A percentile compares a stretch with the other conserved stretches of the same genome.
phyloP scores from a whole-genome alignment of 2,797 vertebrate species.

The Tinamus major region DNA sequence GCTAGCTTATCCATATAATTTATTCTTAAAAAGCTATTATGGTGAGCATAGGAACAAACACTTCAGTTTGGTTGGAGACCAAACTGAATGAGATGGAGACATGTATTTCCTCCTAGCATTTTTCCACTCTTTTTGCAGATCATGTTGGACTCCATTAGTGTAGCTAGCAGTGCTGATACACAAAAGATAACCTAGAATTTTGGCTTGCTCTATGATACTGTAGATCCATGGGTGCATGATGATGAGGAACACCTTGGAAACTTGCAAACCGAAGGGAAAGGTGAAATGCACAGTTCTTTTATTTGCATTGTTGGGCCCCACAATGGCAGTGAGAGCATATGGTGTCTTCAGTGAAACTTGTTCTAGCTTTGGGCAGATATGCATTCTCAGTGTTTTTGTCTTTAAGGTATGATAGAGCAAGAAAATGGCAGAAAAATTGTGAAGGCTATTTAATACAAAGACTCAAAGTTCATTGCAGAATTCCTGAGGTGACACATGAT shows the following conservation, averaged over 20 bases:
- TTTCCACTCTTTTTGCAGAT: neutral
- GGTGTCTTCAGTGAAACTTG: neutral
- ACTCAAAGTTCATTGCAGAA: neutral
- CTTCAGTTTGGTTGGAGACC: neutral
- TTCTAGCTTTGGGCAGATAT: neutral
- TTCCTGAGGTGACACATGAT: neutral
- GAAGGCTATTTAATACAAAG: neutral
- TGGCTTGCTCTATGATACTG: neutral
- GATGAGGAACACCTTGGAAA: neutral
- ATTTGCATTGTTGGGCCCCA: accelerated
- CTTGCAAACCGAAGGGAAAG: neutral
- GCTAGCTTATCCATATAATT: neutral
- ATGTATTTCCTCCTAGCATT: neutral
- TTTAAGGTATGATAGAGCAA: neutral
- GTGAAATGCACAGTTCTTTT: accelerated
- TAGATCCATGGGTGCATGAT: neutral
- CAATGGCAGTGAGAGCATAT: accelerated
- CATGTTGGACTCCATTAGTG: neutral
- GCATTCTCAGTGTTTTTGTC: neutral
- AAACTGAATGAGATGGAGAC: neutral
- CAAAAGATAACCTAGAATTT: neutral
- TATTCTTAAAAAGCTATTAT: neutral
- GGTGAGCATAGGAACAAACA: neutral
- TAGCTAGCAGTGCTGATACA: neutral
- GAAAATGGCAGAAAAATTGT: neutral